Evolutionary conservation across 2,797 vertebrate genomes (phyloP).

Genomic region (Cichlasoma orientale): DNA sequence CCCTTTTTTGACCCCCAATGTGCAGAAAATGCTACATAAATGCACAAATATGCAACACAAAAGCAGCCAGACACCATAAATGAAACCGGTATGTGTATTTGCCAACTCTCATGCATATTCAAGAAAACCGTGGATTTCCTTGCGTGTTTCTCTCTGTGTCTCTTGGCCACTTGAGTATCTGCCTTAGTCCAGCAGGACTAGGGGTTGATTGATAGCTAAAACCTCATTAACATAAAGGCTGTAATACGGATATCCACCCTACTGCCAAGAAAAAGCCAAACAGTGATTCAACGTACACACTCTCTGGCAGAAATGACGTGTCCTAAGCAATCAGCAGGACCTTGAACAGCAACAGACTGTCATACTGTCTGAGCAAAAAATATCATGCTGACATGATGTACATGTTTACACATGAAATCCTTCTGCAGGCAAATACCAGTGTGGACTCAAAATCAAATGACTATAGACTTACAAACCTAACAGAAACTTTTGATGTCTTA

Average conservation of each 20-base stretch:
- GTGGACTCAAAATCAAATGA: not conserved
- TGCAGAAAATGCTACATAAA: slow-evolving; percentile 33
- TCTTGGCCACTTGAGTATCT: slow-evolving; percentile 32
- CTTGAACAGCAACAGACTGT: slow-evolving; percentile 25
- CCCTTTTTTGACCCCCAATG: not conserved
- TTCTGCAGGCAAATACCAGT: slow-evolving; percentile 1
- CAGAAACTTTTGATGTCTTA: not conserved
- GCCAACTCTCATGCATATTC: slow-evolving; percentile 55
- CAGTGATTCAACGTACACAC: slow-evolving; percentile 47
- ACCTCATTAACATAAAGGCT: slow-evolving; percentile 67
- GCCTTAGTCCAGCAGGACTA: slow-evolving; percentile 30
- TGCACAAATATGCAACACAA: slow-evolving; percentile 28
- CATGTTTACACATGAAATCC: not conserved
- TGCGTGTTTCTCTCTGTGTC: slow-evolving; percentile 1
- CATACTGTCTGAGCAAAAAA: slow-evolving; percentile 22
- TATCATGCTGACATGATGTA: slow-evolving; percentile 29
- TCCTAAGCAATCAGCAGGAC: slow-evolving; percentile 29
- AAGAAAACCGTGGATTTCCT: slow-evolving; percentile 19
- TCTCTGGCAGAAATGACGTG: slow-evolving; percentile 56
- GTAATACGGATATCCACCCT: slow-evolving; percentile 52
- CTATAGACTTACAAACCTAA: not conserved
- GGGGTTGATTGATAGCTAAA: slow-evolving; percentile 62
- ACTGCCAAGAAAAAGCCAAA: slow-evolving; percentile 59
- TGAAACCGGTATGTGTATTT: slow-evolving; percentile 50
- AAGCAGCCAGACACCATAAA: slow-evolving; percentile 43